Percentiles rank a stretch among this genome's conserved stretches.
Conservation (phyloP, 2,797 vertebrate species). For the Lepilemur septentrionalis region DNA sequence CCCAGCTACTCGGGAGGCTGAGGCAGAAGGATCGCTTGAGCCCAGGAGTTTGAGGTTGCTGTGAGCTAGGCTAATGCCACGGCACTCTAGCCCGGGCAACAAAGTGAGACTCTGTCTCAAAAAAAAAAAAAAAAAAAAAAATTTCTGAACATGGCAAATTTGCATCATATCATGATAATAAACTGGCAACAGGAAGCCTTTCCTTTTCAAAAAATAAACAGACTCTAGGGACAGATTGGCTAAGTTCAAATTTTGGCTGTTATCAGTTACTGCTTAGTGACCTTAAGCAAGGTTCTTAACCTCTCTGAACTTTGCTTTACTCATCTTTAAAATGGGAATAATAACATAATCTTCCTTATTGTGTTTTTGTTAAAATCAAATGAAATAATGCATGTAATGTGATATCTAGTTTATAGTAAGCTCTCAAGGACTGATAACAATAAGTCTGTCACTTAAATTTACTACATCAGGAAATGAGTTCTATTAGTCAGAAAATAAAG, state of each 20-base stretch:
- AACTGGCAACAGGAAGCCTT: constrained; percentile 27
- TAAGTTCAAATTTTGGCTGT: neutral
- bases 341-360: neutral
- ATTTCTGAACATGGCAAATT: neutral
- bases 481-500: neutral
- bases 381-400: constrained; percentile 2
- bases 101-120: too few relatives aligned
- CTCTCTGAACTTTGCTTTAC: neutral
- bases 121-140: too few relatives aligned
- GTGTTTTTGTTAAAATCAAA: constrained; percentile 16
- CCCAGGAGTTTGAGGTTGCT: too few relatives aligned
- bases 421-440: neutral
- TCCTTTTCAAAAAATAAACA: neutral
- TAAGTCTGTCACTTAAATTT: constrained; percentile 17
- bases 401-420: neutral
- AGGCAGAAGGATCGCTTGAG: too few relatives aligned
- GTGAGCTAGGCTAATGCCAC: too few relatives aligned
- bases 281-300: constrained; percentile 5
- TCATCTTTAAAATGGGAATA: constrained; percentile 35
- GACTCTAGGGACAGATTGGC: neutral
- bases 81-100: too few relatives aligned
- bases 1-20: too few relatives aligned
- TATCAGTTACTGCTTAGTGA: neutral
- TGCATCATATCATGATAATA: neutral
- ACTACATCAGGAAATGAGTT: neutral